A percentile compares a stretch with the other conserved stretches of the same genome.
Conservation (phyloP, 2,888 invertebrate genomes). For the Drosophila acutilabella region DNA sequence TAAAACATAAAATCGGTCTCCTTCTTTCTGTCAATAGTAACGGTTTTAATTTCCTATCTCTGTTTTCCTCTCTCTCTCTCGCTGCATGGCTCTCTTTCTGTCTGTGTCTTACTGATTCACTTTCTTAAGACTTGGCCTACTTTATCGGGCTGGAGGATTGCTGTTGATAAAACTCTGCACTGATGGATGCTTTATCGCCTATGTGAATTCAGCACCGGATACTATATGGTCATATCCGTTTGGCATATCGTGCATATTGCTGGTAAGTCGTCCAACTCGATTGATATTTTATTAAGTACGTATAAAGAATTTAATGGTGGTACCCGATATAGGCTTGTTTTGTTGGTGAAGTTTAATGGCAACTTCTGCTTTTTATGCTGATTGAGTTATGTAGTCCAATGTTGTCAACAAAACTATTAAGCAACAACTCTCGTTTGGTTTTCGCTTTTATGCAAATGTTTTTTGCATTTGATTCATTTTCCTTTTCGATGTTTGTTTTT, state of each 20-base stretch:
- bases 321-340: constrained; percentile 42
- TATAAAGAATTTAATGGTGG: constrained; percentile 7
- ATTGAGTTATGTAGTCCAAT: constrained; percentile 35
- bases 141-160: constrained; percentile 88
- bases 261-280: constrained; percentile 86
- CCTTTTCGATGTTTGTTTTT: neutral
- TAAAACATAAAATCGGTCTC: constrained; percentile 38
- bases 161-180: constrained; percentile 87
- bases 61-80: neutral
- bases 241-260: constrained; percentile 86
- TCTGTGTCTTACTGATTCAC: neutral
- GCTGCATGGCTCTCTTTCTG: too few species aligned
- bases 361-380: constrained; percentile 36
- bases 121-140: constrained; percentile 86
- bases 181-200: constrained; percentile 88
- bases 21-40: constrained; percentile 12
- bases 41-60: constrained; percentile 54
- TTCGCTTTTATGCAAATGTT: constrained; percentile 57
- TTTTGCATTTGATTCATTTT: constrained; percentile 14
- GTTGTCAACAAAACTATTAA: constrained; percentile 63
- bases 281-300: constrained; percentile 26
- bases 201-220: constrained; percentile 87
- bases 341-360: constrained; percentile 33
- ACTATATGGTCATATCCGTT: constrained; percentile 87
- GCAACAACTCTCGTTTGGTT: constrained; percentile 21